Conservation (phyloP, 2,113 vertebrate genomes). For the Acanthochromis polyacanthus region DNA sequence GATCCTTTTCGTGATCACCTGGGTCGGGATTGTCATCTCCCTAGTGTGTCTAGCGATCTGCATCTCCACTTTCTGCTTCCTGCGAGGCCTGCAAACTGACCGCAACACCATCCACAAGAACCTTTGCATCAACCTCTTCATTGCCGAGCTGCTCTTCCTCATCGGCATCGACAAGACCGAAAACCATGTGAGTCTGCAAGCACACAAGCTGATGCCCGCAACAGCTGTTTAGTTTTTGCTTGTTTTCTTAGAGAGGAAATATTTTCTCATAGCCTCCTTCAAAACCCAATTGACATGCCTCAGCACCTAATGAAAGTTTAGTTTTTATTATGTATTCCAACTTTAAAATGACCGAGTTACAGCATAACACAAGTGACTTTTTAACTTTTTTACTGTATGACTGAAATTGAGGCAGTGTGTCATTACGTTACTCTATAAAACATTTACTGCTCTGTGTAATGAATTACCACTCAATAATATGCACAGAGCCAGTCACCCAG, state of each 20-base stretch:
- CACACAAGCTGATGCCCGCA: neutral
- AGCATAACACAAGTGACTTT: neutral
- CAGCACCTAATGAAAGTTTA: conserved; percentile 4
- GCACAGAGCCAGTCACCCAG: conserved; percentile 39
- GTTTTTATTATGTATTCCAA: conserved; percentile 20
- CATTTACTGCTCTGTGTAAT: conserved; percentile 46
- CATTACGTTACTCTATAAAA: conserved; percentile 55
- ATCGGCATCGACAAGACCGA: conserved; percentile 96
- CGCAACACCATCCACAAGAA: conserved; percentile 98
- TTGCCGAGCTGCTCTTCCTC: conserved; percentile 95
- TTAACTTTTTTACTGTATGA: conserved; percentile 17
- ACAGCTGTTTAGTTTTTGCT: neutral
- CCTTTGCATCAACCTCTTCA: conserved; percentile 96
- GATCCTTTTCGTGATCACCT: conserved; percentile 95
- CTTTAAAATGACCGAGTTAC: conserved; percentile 23
- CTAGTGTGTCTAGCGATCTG: conserved; percentile 95
- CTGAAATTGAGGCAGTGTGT: conserved; percentile 45
- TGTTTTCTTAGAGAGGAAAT: neutral
- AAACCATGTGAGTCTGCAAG: conserved; percentile 86
- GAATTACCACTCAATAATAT: conserved; percentile 56
- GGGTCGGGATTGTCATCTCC: conserved; percentile 96
- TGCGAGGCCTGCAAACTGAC: conserved; percentile 94
- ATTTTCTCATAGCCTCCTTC: neutral
- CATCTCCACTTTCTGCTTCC: conserved; percentile 97
- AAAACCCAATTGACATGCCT: neutral